Base-by-base conservation (phyloP, 2,113 vertebrate species). In the Aegypius monachus region DNA sequence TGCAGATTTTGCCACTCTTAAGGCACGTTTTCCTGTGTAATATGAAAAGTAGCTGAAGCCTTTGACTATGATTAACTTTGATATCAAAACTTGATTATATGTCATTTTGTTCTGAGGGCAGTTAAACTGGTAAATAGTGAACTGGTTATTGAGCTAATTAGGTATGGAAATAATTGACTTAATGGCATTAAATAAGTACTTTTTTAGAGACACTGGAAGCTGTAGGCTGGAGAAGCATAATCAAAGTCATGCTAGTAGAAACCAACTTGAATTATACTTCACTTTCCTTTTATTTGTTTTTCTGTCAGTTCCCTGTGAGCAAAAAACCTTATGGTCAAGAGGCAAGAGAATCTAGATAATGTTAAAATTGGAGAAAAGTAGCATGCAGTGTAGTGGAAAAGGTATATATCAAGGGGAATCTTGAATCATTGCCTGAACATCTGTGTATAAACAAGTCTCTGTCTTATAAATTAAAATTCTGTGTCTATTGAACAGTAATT, bases 401-500 rank as follows among this genome's bases (percentile, higher is more conserved):
- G 29, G 27, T 40, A 7, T 45, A 2, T 62, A 62, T 84, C 27
- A 74, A 42, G 42, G 42, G 84, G 74, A 91, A 36, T 84, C 72
- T 38, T 71, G 55, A 94, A 66, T 93, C 45, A 15, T 45, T 81
- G 78, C 61, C 25, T 79, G 50, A 74, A 81, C 32, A 87, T 71
- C 68, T 92, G 70, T 71, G 38, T 85, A 38, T 90, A 74, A 90
- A 50, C 42, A 81, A 62, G 15, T 74, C 40, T 74, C 38, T 74
- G 13, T 58, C 74, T 86, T 50, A 47, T 68, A 65, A 88, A 91
- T 61, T 77, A 45, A 93, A 88, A 91, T 78, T 52, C 36, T 23
- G 0, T 42, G n/a, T 80, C 50, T 93, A 0, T 65, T 40, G 52
- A 81, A 42, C 0, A 0, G 11, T 52, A 71, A 55, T 84, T 81